A percentile compares a stretch with the other conserved stretches of the same genome.
Conservation (phyloP, 2,113 vertebrate species). For the Takifugu flavidus region DNA sequence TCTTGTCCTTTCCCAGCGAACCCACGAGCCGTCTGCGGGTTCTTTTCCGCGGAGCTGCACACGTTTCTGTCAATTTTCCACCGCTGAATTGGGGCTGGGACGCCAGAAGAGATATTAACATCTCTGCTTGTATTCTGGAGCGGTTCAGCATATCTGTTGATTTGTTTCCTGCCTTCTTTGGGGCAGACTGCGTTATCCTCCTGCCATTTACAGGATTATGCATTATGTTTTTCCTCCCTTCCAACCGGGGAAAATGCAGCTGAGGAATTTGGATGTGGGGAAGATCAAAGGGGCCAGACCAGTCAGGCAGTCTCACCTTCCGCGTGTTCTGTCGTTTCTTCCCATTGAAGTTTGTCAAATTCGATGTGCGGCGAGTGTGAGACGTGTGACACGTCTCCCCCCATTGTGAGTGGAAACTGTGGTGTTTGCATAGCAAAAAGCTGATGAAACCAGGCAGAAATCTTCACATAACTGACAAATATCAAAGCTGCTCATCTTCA, state of each 20-base stretch:
- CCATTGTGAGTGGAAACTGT: conserved; percentile 26
- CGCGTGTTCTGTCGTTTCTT: conserved; percentile 50
- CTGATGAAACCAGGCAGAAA: conserved; percentile 62
- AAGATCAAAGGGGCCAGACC: conserved; percentile 60
- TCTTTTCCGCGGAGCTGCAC: neutral
- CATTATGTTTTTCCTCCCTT: conserved; percentile 11
- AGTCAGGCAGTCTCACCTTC: conserved; percentile 37
- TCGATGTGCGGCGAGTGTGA: conserved; percentile 47
- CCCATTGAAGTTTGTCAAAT: conserved; percentile 63
- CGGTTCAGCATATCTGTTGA: conserved; percentile 27
- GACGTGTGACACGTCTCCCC: conserved; percentile 13
- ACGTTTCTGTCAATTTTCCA: conserved; percentile 2
- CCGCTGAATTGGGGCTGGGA: neutral
- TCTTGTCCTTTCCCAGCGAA: conserved; percentile 12
- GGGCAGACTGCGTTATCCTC: conserved; percentile 20
- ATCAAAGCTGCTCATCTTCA: conserved; percentile 29
- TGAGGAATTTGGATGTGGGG: conserved; percentile 30
- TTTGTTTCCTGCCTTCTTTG: conserved; percentile 28
- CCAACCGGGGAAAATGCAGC: conserved; percentile 40
- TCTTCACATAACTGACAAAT: conserved; percentile 43
- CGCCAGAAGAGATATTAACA: conserved; percentile 9
- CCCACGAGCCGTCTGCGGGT: neutral
- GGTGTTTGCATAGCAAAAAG: conserved; percentile 42
- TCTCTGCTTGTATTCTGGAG: conserved; percentile 4
- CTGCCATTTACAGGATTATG: conserved; percentile 40